A percentile compares a stretch with the other conserved stretches of the same genome.
phyloP scores from a whole-genome alignment of 2,113 vertebrate genomes.

The Recurvirostra avosetta region DNA sequence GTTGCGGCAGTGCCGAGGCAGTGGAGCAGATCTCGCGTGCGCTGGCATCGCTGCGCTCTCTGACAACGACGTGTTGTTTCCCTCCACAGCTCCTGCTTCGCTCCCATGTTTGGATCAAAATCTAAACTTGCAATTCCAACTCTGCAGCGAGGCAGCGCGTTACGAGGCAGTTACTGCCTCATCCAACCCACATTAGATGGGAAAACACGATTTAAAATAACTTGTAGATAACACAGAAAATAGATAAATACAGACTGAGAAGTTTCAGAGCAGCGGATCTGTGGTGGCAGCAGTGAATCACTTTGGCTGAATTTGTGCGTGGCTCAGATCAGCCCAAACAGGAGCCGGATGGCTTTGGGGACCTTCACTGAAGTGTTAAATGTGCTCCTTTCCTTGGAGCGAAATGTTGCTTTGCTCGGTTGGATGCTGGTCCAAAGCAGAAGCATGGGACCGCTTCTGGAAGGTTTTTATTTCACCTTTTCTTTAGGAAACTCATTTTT shows the following conservation, averaged over 20 bases:
- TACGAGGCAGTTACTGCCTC: rapidly evolving
- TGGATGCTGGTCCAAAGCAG: neutral
- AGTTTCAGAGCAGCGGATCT: rapidly evolving
- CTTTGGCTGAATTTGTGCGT: neutral
- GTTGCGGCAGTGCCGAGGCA: neutral
- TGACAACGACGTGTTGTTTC: rapidly evolving
- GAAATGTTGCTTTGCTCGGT: rapidly evolving
- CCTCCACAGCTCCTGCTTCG: neutral
- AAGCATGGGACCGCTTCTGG: rapidly evolving
- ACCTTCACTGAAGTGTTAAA: neutral
- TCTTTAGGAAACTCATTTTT: neutral
- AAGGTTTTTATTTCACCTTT: neutral
- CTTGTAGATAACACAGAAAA: neutral
- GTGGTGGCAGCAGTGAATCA: rapidly evolving
- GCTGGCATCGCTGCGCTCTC: rapidly evolving
- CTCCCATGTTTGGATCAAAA: neutral
- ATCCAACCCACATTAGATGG: neutral
- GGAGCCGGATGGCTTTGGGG: neutral
- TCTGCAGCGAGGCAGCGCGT: neutral
- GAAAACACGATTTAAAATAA: rapidly evolving
- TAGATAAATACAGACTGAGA: neutral
- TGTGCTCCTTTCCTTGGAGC: neutral
- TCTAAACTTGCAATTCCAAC: rapidly evolving
- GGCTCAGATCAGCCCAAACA: rapidly evolving
- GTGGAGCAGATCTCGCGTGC: rapidly evolving